Percentiles rank a stretch among this genome's conserved stretches.
Conservation (phyloP, 2,888 invertebrate species). For the Microdon myrmicae region DNA sequence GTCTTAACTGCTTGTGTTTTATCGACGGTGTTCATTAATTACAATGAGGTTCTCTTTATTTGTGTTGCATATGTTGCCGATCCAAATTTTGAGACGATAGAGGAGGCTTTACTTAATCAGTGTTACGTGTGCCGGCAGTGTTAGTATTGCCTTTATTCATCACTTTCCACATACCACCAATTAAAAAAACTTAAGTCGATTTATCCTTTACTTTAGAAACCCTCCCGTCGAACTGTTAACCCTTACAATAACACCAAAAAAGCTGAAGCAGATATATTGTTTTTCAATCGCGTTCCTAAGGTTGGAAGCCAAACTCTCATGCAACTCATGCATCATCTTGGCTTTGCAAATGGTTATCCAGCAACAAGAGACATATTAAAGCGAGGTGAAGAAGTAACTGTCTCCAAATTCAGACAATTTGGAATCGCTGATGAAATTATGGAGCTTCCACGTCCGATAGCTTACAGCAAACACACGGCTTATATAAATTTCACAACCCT, state of each 20-base stretch:
- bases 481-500: conserved; percentile 84
- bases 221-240: no score
- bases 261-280: conserved; percentile 73
- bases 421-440: conserved; percentile 78
- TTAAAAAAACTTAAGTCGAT: no score
- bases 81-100: no score
- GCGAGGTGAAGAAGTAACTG: conserved; percentile 65
- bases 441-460: conserved; percentile 77
- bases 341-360: conserved; percentile 72
- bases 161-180: no score
- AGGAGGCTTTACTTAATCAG: no score
- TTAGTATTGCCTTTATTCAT: no score
- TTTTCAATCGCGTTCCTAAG: conserved; percentile 91
- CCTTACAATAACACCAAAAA: conserved; percentile 61
- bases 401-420: conserved; percentile 80
- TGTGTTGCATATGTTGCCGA: no score
- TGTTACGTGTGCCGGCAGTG: no score
- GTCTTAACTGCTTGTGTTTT: no score
- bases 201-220: no score
- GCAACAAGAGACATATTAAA: conserved; percentile 85
- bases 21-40: no score
- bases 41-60: no score
- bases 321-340: conserved; percentile 79
- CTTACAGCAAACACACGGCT: conserved; percentile 87
- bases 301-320: conserved; percentile 90